These are phyloP conservation scores for Pseudopodoces humilis DNA, from an alignment of 2,113 vertebrate genomes.

Conservation along the genomic window DNA sequence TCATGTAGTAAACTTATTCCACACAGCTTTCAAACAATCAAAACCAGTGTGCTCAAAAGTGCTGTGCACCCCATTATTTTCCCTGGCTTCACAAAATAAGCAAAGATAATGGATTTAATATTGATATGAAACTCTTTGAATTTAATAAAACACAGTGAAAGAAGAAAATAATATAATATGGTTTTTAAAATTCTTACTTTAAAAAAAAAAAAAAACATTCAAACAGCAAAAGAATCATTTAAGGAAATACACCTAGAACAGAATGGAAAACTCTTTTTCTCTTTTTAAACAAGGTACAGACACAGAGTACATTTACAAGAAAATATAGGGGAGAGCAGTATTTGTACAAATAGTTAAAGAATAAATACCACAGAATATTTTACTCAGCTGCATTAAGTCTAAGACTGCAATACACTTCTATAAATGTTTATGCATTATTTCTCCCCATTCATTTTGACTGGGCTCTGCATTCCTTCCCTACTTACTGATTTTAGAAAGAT, in stretches of 20 bases:
- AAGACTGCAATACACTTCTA: background rate
- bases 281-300: background rate
- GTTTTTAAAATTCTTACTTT: background rate
- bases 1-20: background rate
- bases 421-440: background rate
- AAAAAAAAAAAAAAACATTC: background rate
- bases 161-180: background rate
- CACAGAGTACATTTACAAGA: background rate
- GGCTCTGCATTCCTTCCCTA: background rate
- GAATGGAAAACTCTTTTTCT: background rate
- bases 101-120: background rate
- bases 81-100: background rate
- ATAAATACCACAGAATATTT: background rate
- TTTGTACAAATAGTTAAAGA: background rate
- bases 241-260: background rate
- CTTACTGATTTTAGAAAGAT: background rate
- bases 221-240: background rate
- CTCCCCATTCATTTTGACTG: background rate
- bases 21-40: background rate
- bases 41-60: background rate
- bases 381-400: background rate
- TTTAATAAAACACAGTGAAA: background rate
- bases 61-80: background rate
- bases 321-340: fast-evolving
- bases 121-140: background rate